phyloP scores from a whole-genome alignment of 2,888 invertebrate species.

The Pachliopta kotzebuea region DNA sequence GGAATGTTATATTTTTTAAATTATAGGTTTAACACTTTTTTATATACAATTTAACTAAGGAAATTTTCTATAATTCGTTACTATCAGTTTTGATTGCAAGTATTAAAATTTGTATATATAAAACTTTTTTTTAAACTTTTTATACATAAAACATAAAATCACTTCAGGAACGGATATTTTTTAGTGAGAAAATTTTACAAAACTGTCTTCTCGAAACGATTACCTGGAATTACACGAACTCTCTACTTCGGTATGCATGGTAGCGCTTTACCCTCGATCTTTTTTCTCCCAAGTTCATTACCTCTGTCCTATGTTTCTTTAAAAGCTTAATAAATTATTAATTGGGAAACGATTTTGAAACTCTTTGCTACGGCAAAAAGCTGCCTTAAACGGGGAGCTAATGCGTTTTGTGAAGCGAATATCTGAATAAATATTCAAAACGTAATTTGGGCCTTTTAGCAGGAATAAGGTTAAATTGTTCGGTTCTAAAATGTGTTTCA shows the following conservation, averaged over 20 bases:
- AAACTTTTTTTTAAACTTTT: no score
- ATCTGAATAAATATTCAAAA: slow-evolving; percentile 48
- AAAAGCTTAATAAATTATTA: slow-evolving; percentile 68
- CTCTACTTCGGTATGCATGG: slow-evolving; percentile 47
- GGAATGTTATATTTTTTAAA: no score
- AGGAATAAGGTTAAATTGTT: background rate
- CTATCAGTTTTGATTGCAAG: no score
- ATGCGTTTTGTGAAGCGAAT: slow-evolving; percentile 46
- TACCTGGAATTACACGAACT: slow-evolving; percentile 54
- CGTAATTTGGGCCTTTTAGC: slow-evolving; percentile 35
- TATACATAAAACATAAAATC: no score
- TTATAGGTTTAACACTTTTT: no score
- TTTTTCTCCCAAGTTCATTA: slow-evolving; percentile 52
- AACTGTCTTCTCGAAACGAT: slow-evolving; percentile 52
- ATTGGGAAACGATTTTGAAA: slow-evolving; percentile 52
- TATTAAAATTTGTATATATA: background rate
- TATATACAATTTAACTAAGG: no score
- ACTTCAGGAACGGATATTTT: no score
- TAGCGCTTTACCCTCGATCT: slow-evolving; percentile 36
- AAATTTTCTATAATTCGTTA: no score
- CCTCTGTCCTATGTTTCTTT: slow-evolving; percentile 47
- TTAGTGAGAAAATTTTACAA: slow-evolving; percentile 48
- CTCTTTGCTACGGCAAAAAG: slow-evolving; percentile 47
- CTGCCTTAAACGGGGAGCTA: slow-evolving; percentile 40
- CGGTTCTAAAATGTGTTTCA: background rate